phyloP scores from a whole-genome alignment of 2,113 vertebrate species.

The Romanogobio albipinnatus region DNA sequence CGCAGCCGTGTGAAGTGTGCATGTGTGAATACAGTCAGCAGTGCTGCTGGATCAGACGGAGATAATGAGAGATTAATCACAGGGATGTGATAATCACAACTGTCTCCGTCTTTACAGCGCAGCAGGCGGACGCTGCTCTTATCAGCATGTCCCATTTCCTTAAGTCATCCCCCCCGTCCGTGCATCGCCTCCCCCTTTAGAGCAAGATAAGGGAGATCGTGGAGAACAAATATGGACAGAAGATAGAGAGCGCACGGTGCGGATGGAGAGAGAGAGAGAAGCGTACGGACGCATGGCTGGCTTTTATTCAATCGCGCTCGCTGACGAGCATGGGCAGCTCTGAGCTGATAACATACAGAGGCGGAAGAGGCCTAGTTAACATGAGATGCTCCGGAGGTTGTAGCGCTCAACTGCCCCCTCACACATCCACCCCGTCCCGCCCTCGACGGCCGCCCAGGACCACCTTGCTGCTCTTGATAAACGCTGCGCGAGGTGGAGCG shows the following conservation, averaged over 20 bases:
- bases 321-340: slow-evolving; percentile 53
- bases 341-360: slow-evolving; percentile 58
- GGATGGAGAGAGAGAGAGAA: not conserved
- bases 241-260: slow-evolving; percentile 30
- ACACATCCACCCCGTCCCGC: slow-evolving; percentile 12
- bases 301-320: slow-evolving; percentile 58
- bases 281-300: slow-evolving; percentile 18
- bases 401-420: slow-evolving; percentile 33
- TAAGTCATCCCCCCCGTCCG: slow-evolving; percentile 44
- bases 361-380: slow-evolving; percentile 48
- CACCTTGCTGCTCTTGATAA: slow-evolving; percentile 43
- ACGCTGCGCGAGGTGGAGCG: slow-evolving; percentile 17
- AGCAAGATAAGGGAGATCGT: slow-evolving; percentile 35
- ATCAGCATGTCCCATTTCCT: slow-evolving; percentile 49
- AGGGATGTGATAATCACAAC: slow-evolving; percentile 50
- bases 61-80: slow-evolving; percentile 48
- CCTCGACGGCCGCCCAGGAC: slow-evolving; percentile 18
- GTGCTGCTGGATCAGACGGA: slow-evolving; percentile 8
- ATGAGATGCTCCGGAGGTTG: slow-evolving; percentile 49
- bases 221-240: slow-evolving; percentile 25
- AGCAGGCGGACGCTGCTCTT: slow-evolving; percentile 52
- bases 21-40: slow-evolving; percentile 8
- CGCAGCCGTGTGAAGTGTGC: not conserved
- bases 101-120: slow-evolving; percentile 52
- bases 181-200: not conserved